Conservation (phyloP, 2,888 invertebrate genomes). For the Caenorhabditis japonica region DNA sequence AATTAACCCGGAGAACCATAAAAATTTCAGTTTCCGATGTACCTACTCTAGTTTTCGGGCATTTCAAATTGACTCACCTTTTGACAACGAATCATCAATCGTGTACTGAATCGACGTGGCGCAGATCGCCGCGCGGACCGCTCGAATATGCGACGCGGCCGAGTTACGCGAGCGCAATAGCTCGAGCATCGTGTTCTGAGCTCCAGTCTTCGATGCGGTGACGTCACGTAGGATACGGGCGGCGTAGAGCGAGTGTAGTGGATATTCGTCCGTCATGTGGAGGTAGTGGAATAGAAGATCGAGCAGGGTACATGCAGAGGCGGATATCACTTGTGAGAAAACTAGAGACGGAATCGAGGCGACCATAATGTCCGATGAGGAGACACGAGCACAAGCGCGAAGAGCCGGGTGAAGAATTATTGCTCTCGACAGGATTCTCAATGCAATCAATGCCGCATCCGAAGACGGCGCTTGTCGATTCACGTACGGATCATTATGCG, state of each 20-base stretch:
- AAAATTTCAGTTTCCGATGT: too few species aligned
- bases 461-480: constrained; percentile 48
- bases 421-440: constrained; percentile 58
- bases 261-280: constrained; percentile 58
- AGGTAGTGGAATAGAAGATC: constrained; percentile 61
- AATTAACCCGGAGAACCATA: too few species aligned
- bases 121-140: constrained; percentile 43
- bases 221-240: constrained; percentile 68
- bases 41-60: too few species aligned
- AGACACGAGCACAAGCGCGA: constrained; percentile 61
- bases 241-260: constrained; percentile 65
- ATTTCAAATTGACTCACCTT: constrained; percentile 23
- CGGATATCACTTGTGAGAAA: constrained; percentile 60
- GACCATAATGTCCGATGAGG: constrained; percentile 65
- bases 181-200: constrained; percentile 58
- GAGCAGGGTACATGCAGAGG: constrained; percentile 51
- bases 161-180: constrained; percentile 37
- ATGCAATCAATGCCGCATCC: constrained; percentile 55
- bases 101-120: constrained; percentile 47
- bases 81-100: constrained; percentile 43
- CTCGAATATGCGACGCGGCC: constrained; percentile 30
- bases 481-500: constrained; percentile 46
- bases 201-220: constrained; percentile 54
- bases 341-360: constrained; percentile 67
- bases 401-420: constrained; percentile 60